These are phyloP conservation scores for Anolis carolinensis DNA, from an alignment of 2,113 vertebrate species.

Conservation along the genomic window DNA sequence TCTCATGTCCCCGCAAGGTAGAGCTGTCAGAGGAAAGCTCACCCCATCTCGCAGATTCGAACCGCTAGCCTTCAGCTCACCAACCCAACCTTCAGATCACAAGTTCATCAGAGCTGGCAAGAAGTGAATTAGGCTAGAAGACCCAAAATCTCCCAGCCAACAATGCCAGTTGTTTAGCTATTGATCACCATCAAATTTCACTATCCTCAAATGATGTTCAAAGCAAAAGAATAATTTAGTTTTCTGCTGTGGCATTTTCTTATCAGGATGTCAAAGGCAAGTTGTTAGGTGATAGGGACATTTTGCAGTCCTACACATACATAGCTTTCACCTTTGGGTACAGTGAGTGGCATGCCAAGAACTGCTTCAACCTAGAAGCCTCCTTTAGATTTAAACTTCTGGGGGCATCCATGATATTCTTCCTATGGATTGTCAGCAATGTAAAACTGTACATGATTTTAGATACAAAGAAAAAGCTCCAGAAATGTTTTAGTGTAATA, in stretches of 20 bases:
- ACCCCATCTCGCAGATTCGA: too few species aligned
- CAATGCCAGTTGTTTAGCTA: neutral
- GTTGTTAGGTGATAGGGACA: neutral
- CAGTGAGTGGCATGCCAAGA: neutral
- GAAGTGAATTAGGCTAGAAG: too few species aligned
- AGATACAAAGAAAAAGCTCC: neutral
- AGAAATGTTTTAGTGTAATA: neutral
- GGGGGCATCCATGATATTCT: neutral
- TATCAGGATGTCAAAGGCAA: neutral
- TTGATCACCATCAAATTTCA: neutral
- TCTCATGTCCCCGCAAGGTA: too few species aligned
- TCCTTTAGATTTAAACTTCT: conserved; percentile 10
- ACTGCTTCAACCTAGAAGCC: neutral
- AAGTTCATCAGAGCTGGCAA: too few species aligned
- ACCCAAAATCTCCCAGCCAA: too few species aligned
- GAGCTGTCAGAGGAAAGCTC: too few species aligned
- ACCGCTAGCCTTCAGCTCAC: too few species aligned
- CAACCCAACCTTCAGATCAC: too few species aligned
- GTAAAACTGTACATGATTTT: neutral
- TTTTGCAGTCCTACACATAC: neutral
- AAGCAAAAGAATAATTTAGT: neutral
- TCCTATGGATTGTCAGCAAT: neutral
- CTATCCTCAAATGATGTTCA: neutral
- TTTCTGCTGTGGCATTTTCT: accelerated
- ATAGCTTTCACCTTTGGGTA: conserved; percentile 18